Conservation (phyloP, 2,888 invertebrate species). For the Phengaris arion region DNA sequence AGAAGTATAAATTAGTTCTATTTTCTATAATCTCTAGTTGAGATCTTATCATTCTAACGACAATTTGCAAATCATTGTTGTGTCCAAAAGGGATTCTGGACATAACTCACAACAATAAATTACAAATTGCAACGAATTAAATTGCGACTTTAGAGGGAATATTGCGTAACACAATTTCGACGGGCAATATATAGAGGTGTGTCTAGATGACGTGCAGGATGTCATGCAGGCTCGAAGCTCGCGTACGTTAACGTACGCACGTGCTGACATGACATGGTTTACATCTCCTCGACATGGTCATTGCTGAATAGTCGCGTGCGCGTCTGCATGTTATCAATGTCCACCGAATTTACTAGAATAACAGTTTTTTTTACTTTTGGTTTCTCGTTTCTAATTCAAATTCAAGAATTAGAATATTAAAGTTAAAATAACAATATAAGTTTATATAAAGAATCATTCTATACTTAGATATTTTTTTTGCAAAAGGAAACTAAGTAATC, state of each 20-base stretch:
- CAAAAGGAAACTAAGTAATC: no score
- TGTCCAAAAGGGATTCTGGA: no score
- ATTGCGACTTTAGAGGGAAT: background rate
- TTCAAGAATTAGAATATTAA: no score
- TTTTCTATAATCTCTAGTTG: background rate
- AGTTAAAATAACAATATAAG: no score
- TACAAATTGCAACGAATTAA: background rate
- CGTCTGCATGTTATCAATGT: background rate
- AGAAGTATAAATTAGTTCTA: background rate
- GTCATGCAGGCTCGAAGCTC: background rate
- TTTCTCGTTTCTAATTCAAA: no score
- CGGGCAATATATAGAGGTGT: background rate
- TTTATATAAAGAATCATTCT: no score
- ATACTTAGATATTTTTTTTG: no score
- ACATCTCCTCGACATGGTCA: slow-evolving; percentile 1
- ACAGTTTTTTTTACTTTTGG: no score
- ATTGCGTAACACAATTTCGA: background rate
- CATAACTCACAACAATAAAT: no score
- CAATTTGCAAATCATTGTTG: background rate
- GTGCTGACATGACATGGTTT: slow-evolving; percentile 4
- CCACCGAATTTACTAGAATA: background rate
- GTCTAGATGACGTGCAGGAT: slow-evolving; percentile 1
- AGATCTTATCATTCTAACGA: background rate
- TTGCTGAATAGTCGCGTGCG: background rate
- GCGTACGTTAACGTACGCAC: background rate